Evolutionary conservation across 2,888 invertebrate genomes (phyloP), one percentile per base, ranked within the genome.

Genomic region (Boloria selene): DNA sequence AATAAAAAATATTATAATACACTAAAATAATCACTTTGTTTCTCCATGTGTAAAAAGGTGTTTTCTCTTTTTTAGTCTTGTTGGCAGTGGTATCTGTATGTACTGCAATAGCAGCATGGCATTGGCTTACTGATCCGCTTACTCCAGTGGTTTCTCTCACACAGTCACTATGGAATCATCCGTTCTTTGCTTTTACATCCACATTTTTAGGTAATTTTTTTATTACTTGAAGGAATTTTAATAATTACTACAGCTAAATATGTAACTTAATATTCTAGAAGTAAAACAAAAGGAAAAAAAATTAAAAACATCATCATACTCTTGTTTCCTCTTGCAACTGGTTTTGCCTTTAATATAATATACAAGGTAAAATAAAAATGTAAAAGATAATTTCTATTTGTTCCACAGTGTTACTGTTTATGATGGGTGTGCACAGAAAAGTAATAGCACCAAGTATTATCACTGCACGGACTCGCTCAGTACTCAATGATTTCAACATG

Each of bases 371-470:
- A 10, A 7, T 38, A 10, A 3, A 38, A 38, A 1, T 38, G 10
- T 49, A 49, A 14, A 31, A 42, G 38, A 58, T 31, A 26, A 3
- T 47, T 18, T 54, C 17, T 38, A 47, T 67, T 62, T 65, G 71
- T 42, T 70, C 81, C 91, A 69, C 93, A 95, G 96, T 98, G 69
- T 89, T 97, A 73, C 93, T 99, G 68, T 98, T 99, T 82, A 90
- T 97, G 74, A 94, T 96, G 90, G 99, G 99, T 47, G 97, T 99
- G 56, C 99, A 99, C 84, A 97, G 98, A 84, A 94, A 98, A 83
- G 98, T 99, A 13, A 98, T 99, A 72, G 98, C 99, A 4, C 98
- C 99, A 0, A 97, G 97, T 75, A 98, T 99, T 72, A 97, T 99
- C 75, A 98, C 98, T 0, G 96, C 98, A 0, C 93, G 99, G 72